Evolutionary conservation across 2,113 vertebrate species (phyloP).

Genomic region (Amblyopsis rosae): DNA sequence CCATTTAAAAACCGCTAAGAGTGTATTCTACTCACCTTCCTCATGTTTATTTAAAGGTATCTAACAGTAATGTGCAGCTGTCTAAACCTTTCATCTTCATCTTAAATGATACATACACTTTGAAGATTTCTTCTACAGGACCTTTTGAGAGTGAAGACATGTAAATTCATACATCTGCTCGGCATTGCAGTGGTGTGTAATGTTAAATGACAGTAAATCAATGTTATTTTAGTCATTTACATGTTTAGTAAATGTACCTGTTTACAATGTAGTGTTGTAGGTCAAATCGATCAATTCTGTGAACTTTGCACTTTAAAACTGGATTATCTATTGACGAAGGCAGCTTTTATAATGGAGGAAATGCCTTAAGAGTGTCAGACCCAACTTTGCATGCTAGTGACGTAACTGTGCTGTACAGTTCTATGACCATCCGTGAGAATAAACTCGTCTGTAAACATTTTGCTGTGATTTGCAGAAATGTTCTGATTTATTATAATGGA

Average conservation of each 20-base stretch:
- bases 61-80: conserved; percentile 30
- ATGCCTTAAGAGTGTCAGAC: conserved; percentile 70
- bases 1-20: conserved; percentile 23
- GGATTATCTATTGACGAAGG: conserved; percentile 69
- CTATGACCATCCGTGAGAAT: conserved; percentile 39
- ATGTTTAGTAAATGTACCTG: conserved; percentile 57
- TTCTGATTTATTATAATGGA: not conserved
- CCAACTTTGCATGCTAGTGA: conserved; percentile 71
- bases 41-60: not conserved
- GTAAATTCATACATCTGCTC: conserved; percentile 41
- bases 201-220: conserved; percentile 38
- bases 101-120: not conserved
- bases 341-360: conserved; percentile 71
- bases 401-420: conserved; percentile 52
- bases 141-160: conserved; percentile 36
- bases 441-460: conserved; percentile 58
- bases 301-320: conserved; percentile 77
- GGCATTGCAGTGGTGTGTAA: conserved; percentile 49
- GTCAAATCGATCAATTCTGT: conserved; percentile 63
- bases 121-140: conserved; percentile 38
- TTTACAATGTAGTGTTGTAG: conserved; percentile 67
- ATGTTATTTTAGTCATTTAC: conserved; percentile 45
- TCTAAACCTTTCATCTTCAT: conserved; percentile 40
- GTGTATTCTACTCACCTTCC: too few species aligned
- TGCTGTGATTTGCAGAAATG: not conserved